Base-by-base conservation (phyloP, 2,113 vertebrate species). In the Hoplias malabaricus region DNA sequence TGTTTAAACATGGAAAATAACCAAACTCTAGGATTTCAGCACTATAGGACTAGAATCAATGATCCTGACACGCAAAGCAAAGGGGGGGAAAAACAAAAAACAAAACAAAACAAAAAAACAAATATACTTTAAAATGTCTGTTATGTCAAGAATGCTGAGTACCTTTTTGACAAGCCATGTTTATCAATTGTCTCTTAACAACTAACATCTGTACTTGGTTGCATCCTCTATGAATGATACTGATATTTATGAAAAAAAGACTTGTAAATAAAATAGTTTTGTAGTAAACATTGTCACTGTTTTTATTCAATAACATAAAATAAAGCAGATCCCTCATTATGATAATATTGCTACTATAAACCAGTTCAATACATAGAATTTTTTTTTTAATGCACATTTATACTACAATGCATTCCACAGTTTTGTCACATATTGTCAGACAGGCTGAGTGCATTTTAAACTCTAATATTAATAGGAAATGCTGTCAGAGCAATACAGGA, bases 291-390 rank as follows among this genome's bases (percentile, higher is more conserved):
- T 65, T 23, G 71, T 78, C 53, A 36, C 69, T 73, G 2, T 73
- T 74, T 34, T 82, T 84, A 77, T 82, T 80, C 40, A n/a, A 76
- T 69, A 66, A 73, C 72, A 81, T 77, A 74, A 84, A 79, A 81
- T 77, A 74, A 84, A 79, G 29, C 54, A 75, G 34, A 42, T 73
- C 68, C 54, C 43, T 57, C 42, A n/a, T 29, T 31, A 19, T 56
- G 29, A 61, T 14, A 33, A 70, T 77, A 73, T 82, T 73, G 73
- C 80, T 84, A 66, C 62, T 40, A 46, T 56, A 77, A 67, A 79
- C 50, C 73, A 69, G 50, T 76, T 76, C 40, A 33, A 80, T 73
- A 73, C 66, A 80, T 38, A 48, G 62, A 69, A 56, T 61, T 65
- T 77, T 54, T 46, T 80, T 65, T 29, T 23, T 40, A 67, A 73